Evolutionary conservation across 2,797 vertebrate species (phyloP).

Genomic region (Liasis olivaceus): DNA sequence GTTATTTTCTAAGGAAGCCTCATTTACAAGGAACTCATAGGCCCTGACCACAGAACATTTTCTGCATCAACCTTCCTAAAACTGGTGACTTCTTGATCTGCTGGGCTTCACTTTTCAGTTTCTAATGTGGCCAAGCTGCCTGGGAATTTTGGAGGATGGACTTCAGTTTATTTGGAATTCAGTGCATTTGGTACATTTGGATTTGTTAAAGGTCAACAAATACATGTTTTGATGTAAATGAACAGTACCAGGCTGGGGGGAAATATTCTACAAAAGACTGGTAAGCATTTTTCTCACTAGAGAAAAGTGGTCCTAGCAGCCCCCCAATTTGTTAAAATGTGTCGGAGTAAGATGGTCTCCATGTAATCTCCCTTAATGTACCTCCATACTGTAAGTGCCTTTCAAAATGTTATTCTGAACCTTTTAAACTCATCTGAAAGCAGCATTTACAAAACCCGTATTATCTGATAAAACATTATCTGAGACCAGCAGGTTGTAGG

Average conservation of each 20-base stretch:
- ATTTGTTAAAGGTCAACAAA: too few species aligned
- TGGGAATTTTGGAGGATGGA: too few species aligned
- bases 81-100: neutral
- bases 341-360: neutral
- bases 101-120: too few species aligned
- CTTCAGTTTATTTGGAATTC: neutral
- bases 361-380: neutral
- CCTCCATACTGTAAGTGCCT: neutral
- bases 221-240: too few species aligned
- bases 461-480: slow-evolving; percentile 27
- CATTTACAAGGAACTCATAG: neutral
- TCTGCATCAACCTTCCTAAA: neutral
- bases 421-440: slow-evolving; percentile 6
- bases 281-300: too few species aligned
- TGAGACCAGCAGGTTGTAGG: slow-evolving; percentile 29
- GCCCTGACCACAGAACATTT: neutral
- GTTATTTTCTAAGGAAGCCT: neutral
- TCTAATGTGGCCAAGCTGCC: too few species aligned
- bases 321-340: neutral
- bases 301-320: too few species aligned
- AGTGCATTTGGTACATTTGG: too few species aligned
- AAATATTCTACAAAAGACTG: neutral
- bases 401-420: slow-evolving; percentile 20
- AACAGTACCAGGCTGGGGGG: neutral
- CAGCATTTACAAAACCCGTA: slow-evolving; percentile 22